Evolutionary conservation across 2,888 invertebrate genomes (phyloP).

Genomic region (Deilephila elpenor): DNA sequence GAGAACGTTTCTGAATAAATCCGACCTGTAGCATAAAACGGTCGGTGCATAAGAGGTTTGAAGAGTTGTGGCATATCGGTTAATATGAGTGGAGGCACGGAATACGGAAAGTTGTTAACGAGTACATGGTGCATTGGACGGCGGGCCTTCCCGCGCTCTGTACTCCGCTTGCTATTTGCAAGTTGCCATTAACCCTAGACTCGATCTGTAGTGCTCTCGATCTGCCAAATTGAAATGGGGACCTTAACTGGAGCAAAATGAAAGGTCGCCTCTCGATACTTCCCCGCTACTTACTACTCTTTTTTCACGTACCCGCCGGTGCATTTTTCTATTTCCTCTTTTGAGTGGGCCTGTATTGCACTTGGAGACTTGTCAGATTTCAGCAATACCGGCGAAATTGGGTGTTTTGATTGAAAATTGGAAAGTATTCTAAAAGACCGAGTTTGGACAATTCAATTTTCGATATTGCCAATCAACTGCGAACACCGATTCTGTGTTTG

Average conservation of each 20-base stretch:
- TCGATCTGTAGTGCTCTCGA: slow-evolving; percentile 62
- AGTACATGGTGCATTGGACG: slow-evolving; percentile 62
- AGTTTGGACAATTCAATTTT: slow-evolving; percentile 70
- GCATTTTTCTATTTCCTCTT: slow-evolving; percentile 53
- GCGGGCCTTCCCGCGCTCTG: slow-evolving; percentile 52
- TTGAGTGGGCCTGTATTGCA: slow-evolving; percentile 43
- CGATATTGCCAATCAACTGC: slow-evolving; percentile 72
- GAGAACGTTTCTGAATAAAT: slow-evolving; percentile 5
- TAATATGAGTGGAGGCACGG: slow-evolving; percentile 33
- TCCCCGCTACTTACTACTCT: slow-evolving; percentile 52
- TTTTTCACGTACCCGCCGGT: slow-evolving; percentile 42
- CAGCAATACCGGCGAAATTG: slow-evolving; percentile 55
- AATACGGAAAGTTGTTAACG: slow-evolving; percentile 59
- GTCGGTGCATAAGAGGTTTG: not conserved
- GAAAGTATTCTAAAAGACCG: slow-evolving; percentile 60
- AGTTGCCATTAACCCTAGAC: slow-evolving; percentile 65
- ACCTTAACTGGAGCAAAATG: slow-evolving; percentile 69
- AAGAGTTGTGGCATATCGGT: slow-evolving; percentile 25
- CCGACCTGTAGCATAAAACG: not conserved
- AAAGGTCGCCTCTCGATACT: slow-evolving; percentile 61
- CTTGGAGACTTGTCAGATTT: slow-evolving; percentile 56
- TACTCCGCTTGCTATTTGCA: slow-evolving; percentile 75
- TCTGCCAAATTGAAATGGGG: slow-evolving; percentile 75
- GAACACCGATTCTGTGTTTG: slow-evolving; percentile 60
- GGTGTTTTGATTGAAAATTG: slow-evolving; percentile 61